A percentile compares a stretch with the other conserved stretches of the same genome.
These are phyloP conservation scores for Aphelenchoides fujianensis DNA, from an alignment of 1,140 invertebrate genomes.

Conservation along the genomic window DNA sequence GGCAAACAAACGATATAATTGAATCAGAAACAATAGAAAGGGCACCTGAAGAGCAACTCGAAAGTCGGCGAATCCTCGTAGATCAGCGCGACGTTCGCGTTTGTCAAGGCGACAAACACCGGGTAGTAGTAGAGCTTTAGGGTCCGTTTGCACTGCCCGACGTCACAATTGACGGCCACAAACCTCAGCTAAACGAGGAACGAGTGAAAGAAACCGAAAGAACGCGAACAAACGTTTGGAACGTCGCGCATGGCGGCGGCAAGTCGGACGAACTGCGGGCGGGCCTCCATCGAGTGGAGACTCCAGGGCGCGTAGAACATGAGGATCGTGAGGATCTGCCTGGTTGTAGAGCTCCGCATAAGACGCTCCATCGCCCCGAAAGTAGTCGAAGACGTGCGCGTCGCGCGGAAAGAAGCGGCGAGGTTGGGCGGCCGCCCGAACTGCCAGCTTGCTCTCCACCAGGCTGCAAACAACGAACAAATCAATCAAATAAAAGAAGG, in stretches of 20 bases:
- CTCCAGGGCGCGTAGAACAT: conserved; percentile 48
- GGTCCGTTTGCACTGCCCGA: conserved; percentile 31
- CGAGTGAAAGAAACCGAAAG: neutral
- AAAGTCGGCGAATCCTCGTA: conserved; percentile 11
- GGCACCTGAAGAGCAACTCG: conserved; percentile 29
- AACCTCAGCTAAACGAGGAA: conserved; percentile 36
- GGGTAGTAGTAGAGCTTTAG: conserved; percentile 41
- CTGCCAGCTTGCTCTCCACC: conserved; percentile 10
- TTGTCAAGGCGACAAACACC: conserved; percentile 33
- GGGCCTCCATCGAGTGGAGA: conserved; percentile 42
- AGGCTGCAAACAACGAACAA: conserved; percentile 25
- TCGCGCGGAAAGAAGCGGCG: conserved; percentile 16
- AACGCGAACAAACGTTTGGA: neutral
- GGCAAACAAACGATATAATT: conserved; percentile 15
- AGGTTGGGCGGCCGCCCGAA: conserved; percentile 8
- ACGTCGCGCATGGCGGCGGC: conserved; percentile 16
- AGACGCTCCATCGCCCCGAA: conserved; percentile 22
- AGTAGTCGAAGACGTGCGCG: conserved; percentile 23
- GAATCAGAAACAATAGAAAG: neutral
- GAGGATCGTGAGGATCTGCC: conserved; percentile 32
- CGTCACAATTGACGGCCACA: conserved; percentile 35
- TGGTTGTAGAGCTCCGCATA: conserved; percentile 4
- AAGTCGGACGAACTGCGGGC: conserved; percentile 12
- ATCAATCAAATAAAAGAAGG: neutral
- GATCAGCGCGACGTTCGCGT: conserved; percentile 16